Evolutionary conservation across 2,113 vertebrate species (phyloP), one percentile per base, ranked within the genome.

Genomic region (Gnathonemus echidnorhynchus): DNA sequence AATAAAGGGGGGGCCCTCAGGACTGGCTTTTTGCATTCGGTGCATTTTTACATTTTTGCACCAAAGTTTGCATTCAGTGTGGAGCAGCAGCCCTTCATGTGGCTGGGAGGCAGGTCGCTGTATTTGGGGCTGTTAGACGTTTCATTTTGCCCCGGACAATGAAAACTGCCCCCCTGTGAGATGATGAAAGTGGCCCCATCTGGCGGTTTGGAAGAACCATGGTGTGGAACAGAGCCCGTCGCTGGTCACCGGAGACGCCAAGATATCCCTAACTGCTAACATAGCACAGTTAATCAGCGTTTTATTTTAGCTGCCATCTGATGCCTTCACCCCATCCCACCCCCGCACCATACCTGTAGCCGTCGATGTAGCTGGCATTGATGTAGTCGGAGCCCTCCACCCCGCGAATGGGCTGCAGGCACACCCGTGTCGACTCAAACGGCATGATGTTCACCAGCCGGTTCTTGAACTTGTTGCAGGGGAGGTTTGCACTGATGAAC

Each of bases 401-500:
- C 0, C 98, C 98, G 39, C 98, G 97, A 94, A 99, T 98, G 84
- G 98, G 98, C 95, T 98, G 98, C 95, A 99, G 96, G 92, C 96
- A 97, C 90, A 99, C 97, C 0, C 98, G 97, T 0, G 96, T 98
- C 90, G 98, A 95, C 94, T 99, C 98, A 0, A 98, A 98, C 0
- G 98, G 98, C 97, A 99, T 97, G 92, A 99, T 98, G 94, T 99
- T 99, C 91, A 98, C 97, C 0, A 99, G 96, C 58, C 98, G 97
- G 93, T 99, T 99, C 95, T 99, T 99, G 94, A 98, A 99, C 92
- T 99, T 99, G 97, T 99, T 99, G 94, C 98, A 99, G 0, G 97
- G 97, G 92, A 99, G 96, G 94, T 98, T 99, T 96, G 97, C 98
- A 92, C 97, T 99, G 96, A 99, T 98, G 95, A 98, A 99, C 93